Conservation (phyloP, 2,888 invertebrate genomes). For the Diarsia rubi region DNA sequence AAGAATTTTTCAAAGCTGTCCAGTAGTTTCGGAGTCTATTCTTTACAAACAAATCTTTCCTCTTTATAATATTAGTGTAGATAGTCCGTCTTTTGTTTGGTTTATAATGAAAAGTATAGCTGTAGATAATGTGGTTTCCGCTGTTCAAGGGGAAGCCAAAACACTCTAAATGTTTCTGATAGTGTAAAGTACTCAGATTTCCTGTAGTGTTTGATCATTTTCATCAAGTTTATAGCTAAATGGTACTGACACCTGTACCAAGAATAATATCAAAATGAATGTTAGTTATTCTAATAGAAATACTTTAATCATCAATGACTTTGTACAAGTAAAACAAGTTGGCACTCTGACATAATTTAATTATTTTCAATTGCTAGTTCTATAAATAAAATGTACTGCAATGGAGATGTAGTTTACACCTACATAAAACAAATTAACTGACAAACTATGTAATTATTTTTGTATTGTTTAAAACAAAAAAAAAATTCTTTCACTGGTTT, state of each 20-base stretch:
- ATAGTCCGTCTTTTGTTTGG: background rate
- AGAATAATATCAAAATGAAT: background rate
- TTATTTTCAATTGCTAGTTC: background rate
- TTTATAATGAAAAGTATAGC: background rate
- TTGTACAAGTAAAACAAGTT: background rate
- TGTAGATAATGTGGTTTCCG: background rate
- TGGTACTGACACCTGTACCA: background rate
- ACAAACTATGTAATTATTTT: background rate
- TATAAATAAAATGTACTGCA: background rate
- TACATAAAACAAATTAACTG: background rate
- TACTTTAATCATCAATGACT: background rate
- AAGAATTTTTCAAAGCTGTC: too few relatives aligned
- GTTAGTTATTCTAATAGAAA: background rate
- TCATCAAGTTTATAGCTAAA: background rate
- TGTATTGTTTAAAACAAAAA: background rate
- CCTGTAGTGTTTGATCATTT: constrained; percentile 7
- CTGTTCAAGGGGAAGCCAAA: background rate
- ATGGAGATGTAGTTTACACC: background rate
- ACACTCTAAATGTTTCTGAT: constrained; percentile 1
- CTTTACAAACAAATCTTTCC: too few relatives aligned
- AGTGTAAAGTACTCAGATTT: constrained; percentile 8
- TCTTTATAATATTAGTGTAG: too few relatives aligned
- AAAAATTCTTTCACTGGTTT: background rate
- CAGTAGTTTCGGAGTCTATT: too few relatives aligned
- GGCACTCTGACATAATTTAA: background rate